Base-by-base conservation (phyloP, 2,888 invertebrate species). In the Drosophila neutralis region DNA sequence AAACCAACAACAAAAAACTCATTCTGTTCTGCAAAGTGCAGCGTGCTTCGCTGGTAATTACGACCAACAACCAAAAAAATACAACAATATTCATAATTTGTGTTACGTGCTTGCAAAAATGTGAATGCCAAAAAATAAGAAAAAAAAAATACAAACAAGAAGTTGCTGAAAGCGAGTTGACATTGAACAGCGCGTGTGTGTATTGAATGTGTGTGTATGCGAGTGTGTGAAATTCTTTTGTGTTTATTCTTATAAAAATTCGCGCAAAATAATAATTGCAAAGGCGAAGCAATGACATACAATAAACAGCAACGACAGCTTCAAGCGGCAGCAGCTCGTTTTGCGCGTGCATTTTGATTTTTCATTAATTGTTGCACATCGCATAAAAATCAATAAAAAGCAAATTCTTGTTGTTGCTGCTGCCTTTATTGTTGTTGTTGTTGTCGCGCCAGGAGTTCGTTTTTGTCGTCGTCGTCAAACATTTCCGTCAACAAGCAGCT, bases 201-300 rank as follows among this genome's bases (percentile, higher is more conserved):
- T 36, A 64, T 53, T 56, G 61, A 40, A 49, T 45, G 66, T 61
- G 48, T 42, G 45, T 76, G 56, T 66, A 57, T 71, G 48, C 24
- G 56, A 64, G 78, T 80, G 80, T 81, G 85, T 71, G 57, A 82
- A 85, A 87, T 87, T 87, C 87, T 87, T 84, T 82, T 87, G 83
- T 83, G 78, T 70, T 77, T 58, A 52, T 73, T 48, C 78, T 78
- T 72, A 80, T 72, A 70, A 72, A 73, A 76, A 69, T 74, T 54
- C 63, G 69, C 73, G 71, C 67, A 61, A 75, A 80, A 70, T 77
- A 69, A 76, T 69, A 71, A 76, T 67, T 71, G 69, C 69, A 63
- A 73, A 73, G 61, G 42, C 49, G 29, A 66, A 56, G 24, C 66
- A 64, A 59, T 59, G 64, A 57, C 35, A 65, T 29, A 56, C 13